Evolutionary conservation across 2,888 invertebrate genomes (phyloP), one percentile per base, ranked within the genome.

Genomic region (Meandrusa payeni): DNA sequence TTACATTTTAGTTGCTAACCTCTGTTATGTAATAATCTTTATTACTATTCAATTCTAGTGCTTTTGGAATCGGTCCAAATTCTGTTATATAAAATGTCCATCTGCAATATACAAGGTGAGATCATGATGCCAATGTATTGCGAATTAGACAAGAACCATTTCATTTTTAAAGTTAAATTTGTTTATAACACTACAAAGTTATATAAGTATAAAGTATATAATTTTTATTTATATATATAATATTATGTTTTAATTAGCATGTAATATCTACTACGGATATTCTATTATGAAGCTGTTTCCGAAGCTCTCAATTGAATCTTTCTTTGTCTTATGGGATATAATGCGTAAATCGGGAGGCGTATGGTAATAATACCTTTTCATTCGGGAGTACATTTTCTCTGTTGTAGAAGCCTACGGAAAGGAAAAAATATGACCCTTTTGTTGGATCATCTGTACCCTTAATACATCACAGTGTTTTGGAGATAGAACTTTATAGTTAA

Each of bases 81-180:
- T 38, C 9, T 48, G 60, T 62, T 62, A 62, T 54, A 56, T 62
- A 62, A 44, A 62, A 57, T n/a, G 50, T 54, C 43, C 50, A 58
- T 57, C 59, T 58, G 61, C 61, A 61, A 54, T 61, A 51, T 47
- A 42, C 41, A 37, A 34, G 34, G 34, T 29, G 32, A 38, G 13
- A 33, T 27, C 15, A 32, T 22, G 15, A 33, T 38, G 19, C 5
- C 33, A 15, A 32, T 28, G 27, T n/a, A n/a, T n/a, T n/a, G n/a
- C n/a, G n/a, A n/a, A n/a, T n/a, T n/a, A n/a, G n/a, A n/a, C n/a
- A n/a, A n/a, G n/a, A n/a, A n/a, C n/a, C n/a, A n/a, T n/a, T n/a
- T n/a, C n/a, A n/a, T n/a, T n/a, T n/a, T n/a, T n/a, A n/a, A n/a
- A n/a, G n/a, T n/a, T n/a, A n/a, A n/a, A n/a, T n/a, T n/a, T n/a